Base-by-base conservation (phyloP, 37 sponge, comb jelly and placozoan genomes). In the Dysidea cf. avara region DNA sequence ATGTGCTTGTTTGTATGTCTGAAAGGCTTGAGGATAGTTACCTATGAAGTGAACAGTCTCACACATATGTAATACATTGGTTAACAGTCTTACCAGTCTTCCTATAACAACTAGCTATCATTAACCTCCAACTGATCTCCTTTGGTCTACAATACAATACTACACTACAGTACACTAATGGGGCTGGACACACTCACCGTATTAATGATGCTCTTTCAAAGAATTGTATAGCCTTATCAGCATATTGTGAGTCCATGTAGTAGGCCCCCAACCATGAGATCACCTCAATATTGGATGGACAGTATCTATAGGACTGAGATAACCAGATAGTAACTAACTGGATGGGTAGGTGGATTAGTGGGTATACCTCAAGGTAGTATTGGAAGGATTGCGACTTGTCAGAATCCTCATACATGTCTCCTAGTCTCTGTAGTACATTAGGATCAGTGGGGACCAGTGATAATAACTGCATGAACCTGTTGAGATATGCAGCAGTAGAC, bases 231-330 rank as follows among this genome's bases (percentile, higher is more conserved):
- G 98, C 98, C 66, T 94, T 97, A 80, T 97, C 98, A 55, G 59
- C 68, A 73, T 82, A 94, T 62, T 90, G 94, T 7, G 94, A 87
- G 32, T 93, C 98, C 77, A 93, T 90, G 71, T 94, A 93, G 66
- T 90, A 97, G 17, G 94, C 92, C 11, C 98, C 98, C 51, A 97
- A 81, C 98, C 98, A 97, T 1, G 98, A 87, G 24, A 97, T 90
- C 48, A 89, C 87, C 11, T 84, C 89, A 61, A 97, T 97, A 60
- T 90, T 87, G 39, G 92, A 89, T 7, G 98, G 98, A 39, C 71
- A 94, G 82, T 97, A 97, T 30, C 92, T 66, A 67, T 80, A 87
- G n/a, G 98, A 91, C 83, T 92, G 72, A 3, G 62, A 39, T 13
- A 76, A 35, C 1, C 50, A 39, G 17, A 76, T 33, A 32, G 31